These are phyloP conservation scores for Galemys pyrenaicus DNA, from an alignment of 2,113 vertebrate species.

Conservation along the genomic window DNA sequence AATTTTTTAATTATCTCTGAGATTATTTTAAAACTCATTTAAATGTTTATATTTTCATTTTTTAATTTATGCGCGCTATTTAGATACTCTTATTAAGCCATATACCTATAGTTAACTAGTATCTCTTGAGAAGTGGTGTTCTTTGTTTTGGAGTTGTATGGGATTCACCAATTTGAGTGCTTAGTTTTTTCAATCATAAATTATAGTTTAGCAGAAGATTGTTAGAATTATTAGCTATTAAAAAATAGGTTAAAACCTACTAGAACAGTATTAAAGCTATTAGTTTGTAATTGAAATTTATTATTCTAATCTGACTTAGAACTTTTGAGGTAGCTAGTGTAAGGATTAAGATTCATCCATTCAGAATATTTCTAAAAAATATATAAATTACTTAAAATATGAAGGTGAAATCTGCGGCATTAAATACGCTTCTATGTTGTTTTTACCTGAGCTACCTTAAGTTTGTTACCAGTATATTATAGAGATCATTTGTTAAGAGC, in stretches of 20 bases:
- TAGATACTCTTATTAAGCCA: not conserved
- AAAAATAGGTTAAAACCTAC: not conserved
- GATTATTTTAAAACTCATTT: not conserved
- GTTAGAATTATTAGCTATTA: constrained; percentile 5
- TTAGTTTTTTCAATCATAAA: constrained; percentile 4
- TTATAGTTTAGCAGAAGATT: constrained; percentile 24
- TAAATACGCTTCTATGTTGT: not conserved
- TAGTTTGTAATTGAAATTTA: not conserved
- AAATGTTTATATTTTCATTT: not conserved
- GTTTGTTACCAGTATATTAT: not conserved
- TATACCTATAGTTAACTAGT: not conserved
- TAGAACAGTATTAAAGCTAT: not conserved
- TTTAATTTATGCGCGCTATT: not conserved
- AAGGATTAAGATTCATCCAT: not conserved
- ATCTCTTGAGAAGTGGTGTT: not conserved
- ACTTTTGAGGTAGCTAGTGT: not conserved
- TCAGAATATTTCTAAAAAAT: not conserved
- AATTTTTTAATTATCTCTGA: not conserved
- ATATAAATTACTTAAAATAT: not conserved
- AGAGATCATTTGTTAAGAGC: not conserved
- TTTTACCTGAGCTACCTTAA: not conserved
- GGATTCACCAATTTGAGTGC: not conserved
- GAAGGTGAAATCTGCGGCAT: not conserved
- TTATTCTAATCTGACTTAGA: not conserved
- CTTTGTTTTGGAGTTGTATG: not conserved